Percentiles rank a stretch among this genome's conserved stretches.
phyloP scores from a whole-genome alignment of 2,797 vertebrate genomes.

The Hirundo rustica region DNA sequence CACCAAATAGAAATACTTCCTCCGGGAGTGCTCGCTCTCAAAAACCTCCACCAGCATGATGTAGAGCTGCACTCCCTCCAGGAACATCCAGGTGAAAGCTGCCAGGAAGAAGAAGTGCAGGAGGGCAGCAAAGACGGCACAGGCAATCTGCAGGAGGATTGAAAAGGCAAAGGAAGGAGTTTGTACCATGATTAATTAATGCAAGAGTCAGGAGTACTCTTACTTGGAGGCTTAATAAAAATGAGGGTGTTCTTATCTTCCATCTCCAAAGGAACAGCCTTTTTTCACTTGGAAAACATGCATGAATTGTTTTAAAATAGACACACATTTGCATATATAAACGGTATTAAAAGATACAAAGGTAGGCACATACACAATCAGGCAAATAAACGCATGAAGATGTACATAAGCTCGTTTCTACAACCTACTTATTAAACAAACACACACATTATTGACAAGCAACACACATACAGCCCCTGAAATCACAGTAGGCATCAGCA shows the following conservation, averaged over 20 bases:
- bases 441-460: neutral
- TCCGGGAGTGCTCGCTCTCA: constrained; percentile 93
- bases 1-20: constrained; percentile 92
- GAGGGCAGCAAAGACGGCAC: constrained; percentile 93
- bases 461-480: neutral
- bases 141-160: constrained; percentile 83
- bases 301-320: neutral
- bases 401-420: neutral
- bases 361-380: neutral
- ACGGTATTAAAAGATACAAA: neutral
- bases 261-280: neutral
- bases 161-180: neutral
- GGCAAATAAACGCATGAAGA: neutral
- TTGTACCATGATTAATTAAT: neutral
- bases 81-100: constrained; percentile 99
- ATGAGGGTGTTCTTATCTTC: neutral
- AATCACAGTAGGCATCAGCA: neutral
- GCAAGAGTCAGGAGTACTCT: neutral
- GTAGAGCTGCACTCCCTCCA: constrained; percentile 97
- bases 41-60: constrained; percentile 99
- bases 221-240: neutral
- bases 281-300: neutral
- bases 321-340: neutral
- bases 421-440: neutral
- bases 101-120: constrained; percentile 99